A percentile compares a stretch with the other conserved stretches of the same genome.
These are phyloP conservation scores for Smittia sp. DNA, from an alignment of 2,888 invertebrate species.

Conservation along the genomic window DNA sequence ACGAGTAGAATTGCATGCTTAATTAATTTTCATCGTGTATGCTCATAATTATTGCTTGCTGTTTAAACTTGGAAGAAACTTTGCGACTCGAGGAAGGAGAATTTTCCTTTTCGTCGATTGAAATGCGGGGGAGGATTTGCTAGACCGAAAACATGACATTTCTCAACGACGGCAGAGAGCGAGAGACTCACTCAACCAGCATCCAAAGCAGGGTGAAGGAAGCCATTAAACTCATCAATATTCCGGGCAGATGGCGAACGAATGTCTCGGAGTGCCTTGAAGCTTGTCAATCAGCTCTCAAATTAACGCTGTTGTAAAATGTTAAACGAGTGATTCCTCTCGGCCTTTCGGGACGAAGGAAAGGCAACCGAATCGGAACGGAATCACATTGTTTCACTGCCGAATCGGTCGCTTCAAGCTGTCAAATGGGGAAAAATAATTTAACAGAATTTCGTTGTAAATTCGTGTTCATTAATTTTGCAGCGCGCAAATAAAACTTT, in stretches of 20 bases:
- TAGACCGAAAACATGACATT: slow-evolving; percentile 13
- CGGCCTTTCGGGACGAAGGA: too few species aligned
- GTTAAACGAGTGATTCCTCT: neutral
- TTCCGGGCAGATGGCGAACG: slow-evolving; percentile 27
- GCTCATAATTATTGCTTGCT: neutral
- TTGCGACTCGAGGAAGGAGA: too few species aligned
- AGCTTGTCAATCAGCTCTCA: slow-evolving; percentile 39
- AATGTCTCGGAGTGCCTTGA: neutral
- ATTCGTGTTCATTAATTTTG: slow-evolving; percentile 37
- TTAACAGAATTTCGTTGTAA: slow-evolving; percentile 1
- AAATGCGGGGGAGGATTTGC: neutral
- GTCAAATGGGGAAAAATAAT: slow-evolving; percentile 1
- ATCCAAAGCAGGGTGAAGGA: neutral
- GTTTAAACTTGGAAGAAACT: neutral
- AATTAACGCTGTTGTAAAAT: slow-evolving; percentile 32
- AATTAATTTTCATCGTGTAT: slow-evolving; percentile 28
- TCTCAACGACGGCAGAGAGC: neutral
- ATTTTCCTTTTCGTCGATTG: neutral
- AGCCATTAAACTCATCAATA: slow-evolving; percentile 26
- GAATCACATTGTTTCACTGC: slow-evolving; percentile 22
- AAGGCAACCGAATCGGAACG: too few species aligned
- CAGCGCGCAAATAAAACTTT: slow-evolving; percentile 13
- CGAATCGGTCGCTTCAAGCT: slow-evolving; percentile 2
- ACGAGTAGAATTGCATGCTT: slow-evolving; percentile 33
- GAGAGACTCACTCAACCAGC: neutral